Evolutionary conservation across 2,888 invertebrate species (phyloP).

Genomic region (Pseudanteris insignis): DNA sequence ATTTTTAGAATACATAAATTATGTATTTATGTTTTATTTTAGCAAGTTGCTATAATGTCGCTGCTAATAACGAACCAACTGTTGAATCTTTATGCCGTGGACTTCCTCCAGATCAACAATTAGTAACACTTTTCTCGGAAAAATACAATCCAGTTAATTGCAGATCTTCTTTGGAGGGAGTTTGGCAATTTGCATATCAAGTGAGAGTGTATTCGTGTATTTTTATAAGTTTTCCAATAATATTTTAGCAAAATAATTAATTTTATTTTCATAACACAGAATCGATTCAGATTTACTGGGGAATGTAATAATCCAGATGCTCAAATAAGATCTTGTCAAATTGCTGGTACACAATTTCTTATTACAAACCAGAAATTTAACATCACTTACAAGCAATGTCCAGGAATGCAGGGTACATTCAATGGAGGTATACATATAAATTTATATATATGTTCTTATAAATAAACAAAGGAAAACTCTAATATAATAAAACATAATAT

Average conservation of each 20-base stretch:
- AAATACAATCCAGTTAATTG: slow-evolving; percentile 92
- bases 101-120: slow-evolving; percentile 80
- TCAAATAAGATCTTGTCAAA: slow-evolving; percentile 92
- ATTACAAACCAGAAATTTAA: slow-evolving; percentile 97
- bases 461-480: no score
- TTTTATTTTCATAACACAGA: slow-evolving; percentile 68
- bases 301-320: slow-evolving; percentile 91
- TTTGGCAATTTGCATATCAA: slow-evolving; percentile 95
- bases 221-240: background rate
- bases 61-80: slow-evolving; percentile 73
- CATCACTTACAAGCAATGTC: slow-evolving; percentile 90
- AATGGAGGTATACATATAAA: slow-evolving; percentile 81
- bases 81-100: slow-evolving; percentile 80
- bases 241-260: background rate
- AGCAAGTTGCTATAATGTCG: slow-evolving; percentile 81
- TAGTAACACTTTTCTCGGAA: slow-evolving; percentile 87
- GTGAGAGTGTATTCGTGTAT: slow-evolving; percentile 56
- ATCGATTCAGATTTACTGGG: slow-evolving; percentile 88
- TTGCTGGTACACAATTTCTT: slow-evolving; percentile 93
- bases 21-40: slow-evolving; percentile 14
- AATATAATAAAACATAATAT: slow-evolving; percentile 1
- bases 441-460: no score
- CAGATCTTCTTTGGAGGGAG: slow-evolving; percentile 90
- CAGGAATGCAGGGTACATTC: slow-evolving; percentile 89
- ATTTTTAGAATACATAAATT: no score